Evolutionary conservation across 2,113 vertebrate species (phyloP).

Genomic region (Felis chaus): DNA sequence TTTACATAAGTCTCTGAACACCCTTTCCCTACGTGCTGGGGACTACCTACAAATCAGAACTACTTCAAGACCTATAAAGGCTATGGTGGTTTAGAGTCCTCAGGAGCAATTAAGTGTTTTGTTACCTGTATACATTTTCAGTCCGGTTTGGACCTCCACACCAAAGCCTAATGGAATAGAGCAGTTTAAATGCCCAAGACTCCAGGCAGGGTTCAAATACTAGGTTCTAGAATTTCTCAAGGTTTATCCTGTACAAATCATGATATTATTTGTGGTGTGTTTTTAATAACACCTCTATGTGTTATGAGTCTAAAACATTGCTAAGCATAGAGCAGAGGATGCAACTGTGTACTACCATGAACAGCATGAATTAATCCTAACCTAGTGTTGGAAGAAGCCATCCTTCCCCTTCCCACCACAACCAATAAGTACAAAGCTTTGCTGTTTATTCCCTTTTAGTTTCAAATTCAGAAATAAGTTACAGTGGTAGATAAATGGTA

Average conservation of each 20-base stretch:
- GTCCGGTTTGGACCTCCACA: background rate
- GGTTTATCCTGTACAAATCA: background rate
- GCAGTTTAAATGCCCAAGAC: background rate
- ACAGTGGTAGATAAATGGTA: no score
- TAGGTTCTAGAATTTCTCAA: background rate
- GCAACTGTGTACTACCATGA: background rate
- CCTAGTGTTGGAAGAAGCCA: background rate
- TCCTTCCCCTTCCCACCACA: background rate
- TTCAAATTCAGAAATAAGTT: constrained; percentile 19
- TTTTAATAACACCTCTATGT: background rate
- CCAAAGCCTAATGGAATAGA: background rate
- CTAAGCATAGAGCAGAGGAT: background rate
- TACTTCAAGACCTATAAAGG: background rate
- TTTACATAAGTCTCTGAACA: background rate
- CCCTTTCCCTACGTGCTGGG: background rate
- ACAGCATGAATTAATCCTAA: background rate
- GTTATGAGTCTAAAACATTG: background rate
- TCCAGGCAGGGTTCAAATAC: background rate
- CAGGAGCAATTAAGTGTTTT: background rate
- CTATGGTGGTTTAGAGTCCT: no score
- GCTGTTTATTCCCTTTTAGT: background rate
- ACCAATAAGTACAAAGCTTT: background rate
- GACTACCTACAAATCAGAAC: background rate
- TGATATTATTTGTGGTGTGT: background rate
- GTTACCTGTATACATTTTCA: background rate